Base-by-base conservation (phyloP, 2,888 invertebrate species). In the Pterostichus niger region DNA sequence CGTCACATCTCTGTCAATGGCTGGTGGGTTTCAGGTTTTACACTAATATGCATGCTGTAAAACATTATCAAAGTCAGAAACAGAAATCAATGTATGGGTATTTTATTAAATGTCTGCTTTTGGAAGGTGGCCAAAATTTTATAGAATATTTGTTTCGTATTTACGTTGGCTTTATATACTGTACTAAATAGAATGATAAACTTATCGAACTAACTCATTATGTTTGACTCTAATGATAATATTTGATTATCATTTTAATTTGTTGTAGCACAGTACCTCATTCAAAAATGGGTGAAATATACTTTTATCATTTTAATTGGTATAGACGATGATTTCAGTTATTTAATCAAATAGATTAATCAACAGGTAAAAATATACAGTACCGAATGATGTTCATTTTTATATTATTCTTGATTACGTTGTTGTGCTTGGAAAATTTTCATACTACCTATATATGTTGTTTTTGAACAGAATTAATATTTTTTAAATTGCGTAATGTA, bases 21-120 rank as follows among this genome's bases (percentile, higher is more conserved):
- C 85, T 86, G 86, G 88, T 88, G 87, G 87, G 87, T 87, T 71
- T 52, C 17, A 71, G 68, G 68, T 75, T 75, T 49, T 73, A 75
- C 75, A 49, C 75, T 75, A 75, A 75, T 71, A 1, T 71, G 68
- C 68, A 71, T 44, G 68, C 13, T 9, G 13, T 64, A 7, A 13
- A 13, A 7, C 5, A 13, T 35, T 6, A 33, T 64, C 33, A 46
- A 7, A 11, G 13, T 71, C 11, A 71, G 13, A 24, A 40, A 71
- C 46, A 71, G 35, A 64, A 11, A 33, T 64, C 64, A 13, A 11
- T 64, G n/a, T 64, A 33, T 13, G 33, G 49, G 49, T 1, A 9
- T n/a, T 31, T 10, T 64, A 64, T 64, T 64, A 64, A 33, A 64
- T 64, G 64, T 64, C 13, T 59, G 31, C 59, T 59, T 24, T 59